Evolutionary conservation across 1,140 invertebrate genomes (phyloP), one percentile per base, ranked within the genome.

Genomic region (Stegodyphus mimosarum): DNA sequence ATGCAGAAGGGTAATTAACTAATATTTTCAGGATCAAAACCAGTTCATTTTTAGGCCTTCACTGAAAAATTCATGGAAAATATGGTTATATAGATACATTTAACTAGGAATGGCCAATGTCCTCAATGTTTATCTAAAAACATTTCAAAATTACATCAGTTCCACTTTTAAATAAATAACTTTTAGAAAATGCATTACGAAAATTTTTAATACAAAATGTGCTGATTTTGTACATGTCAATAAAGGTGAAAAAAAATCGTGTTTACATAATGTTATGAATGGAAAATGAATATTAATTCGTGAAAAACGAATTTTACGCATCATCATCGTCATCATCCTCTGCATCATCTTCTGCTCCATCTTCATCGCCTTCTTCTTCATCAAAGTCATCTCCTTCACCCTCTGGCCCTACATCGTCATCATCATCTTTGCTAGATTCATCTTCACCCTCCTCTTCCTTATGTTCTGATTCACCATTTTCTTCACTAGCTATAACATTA

Each of bases 191-290:
- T 74, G 70, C 69, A 74, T 66, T 74, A 74, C 55, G 71, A 83
- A 83, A 72, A 66, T 83, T 74, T 60, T 74, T 52, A 74, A 83
- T 83, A 83, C 80, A 83, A 83, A 83, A 83, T 83, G 71, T 83
- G 80, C 80, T 74, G 70, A 74, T 83, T 83, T 83, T 83, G 80
- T 83, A 83, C 80, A 83, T 53, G 77, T 72, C 80, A 83, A 83
- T 73, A 74, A 74, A 74, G 71, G 71, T 74, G 70, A 74, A 74
- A 74, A 67, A 60, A 64, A 74, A 74, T 67, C 66, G 80, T 83
- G 80, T 83, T 73, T 83, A 83, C 71, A 74, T 83, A 73, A 83
- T 83, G 80, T 74, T 73, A 83, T 73, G 70, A 83, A 83, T 83
- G 80, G 70, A 74, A 83, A 74, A 74, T 64, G 17, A 10, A 49